Evolutionary conservation across 2,113 vertebrate genomes (phyloP), one percentile per base, ranked within the genome.

Genomic region (Copsychus sechellarum): DNA sequence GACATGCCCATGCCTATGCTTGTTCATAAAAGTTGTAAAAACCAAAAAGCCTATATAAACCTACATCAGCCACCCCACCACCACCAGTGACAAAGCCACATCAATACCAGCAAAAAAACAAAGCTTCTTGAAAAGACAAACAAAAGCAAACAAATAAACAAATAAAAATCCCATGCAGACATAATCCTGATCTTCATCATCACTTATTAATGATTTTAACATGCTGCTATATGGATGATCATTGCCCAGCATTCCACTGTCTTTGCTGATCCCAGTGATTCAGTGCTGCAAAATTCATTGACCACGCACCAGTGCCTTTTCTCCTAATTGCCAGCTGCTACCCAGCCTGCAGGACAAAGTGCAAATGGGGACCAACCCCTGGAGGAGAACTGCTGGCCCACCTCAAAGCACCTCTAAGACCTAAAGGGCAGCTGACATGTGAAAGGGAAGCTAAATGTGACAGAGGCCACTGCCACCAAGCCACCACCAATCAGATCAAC

Each of bases 331-430:
- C 47, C 66, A 66, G n/a, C 60, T 72, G 36, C 19, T 38, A 43
- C 17, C 10, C 34, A 64, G 33, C 31, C 57, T 61, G n/a, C 50
- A 86, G 34, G n/a, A 53, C 45, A 58, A 90, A 80, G 45, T 17
- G 22, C 13, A 40, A 48, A 36, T 0, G 0, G 12, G 16, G 20
- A 61, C 18, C 29, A 77, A 3, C 3, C 8, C 24, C 40, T 15
- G 40, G 12, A 60, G 43, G 36, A 80, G 28, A n/a, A n/a, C n/a
- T 53, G 34, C 8, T 11, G 50, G 12, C 48, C 25, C 77, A 61
- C 8, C 24, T 65, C 51, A 23, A 38, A 60, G 8, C 56, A 78
- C 21, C 33, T 81, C 56, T 22, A 36, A 81, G 22, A 74, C 43
- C 43, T 50, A 24, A 43, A 23, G 22, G 9, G 15, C 90, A 54